Evolutionary conservation across 2,113 vertebrate species (phyloP).

Genomic region (Crotalus helleri): DNA sequence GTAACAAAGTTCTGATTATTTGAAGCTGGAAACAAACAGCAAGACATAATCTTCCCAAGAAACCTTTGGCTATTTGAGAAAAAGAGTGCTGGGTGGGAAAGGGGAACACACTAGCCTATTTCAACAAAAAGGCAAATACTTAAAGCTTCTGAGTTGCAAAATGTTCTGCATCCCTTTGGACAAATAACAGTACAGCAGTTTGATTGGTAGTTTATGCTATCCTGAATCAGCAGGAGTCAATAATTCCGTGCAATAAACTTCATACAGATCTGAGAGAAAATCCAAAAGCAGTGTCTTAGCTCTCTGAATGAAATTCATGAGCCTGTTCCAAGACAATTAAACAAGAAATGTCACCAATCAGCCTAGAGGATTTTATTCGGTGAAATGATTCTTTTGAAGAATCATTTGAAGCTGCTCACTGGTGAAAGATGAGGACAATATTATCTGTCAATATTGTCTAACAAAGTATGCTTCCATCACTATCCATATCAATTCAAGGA

Average conservation of each 20-base stretch:
- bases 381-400: neutral
- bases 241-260: neutral
- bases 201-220: neutral
- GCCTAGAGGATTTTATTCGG: neutral
- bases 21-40: neutral
- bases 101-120: neutral
- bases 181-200: neutral
- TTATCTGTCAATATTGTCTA: neutral
- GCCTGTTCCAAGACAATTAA: neutral
- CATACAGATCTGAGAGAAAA: neutral
- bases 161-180: neutral
- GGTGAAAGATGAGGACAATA: neutral
- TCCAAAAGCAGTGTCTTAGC: neutral
- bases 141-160: neutral
- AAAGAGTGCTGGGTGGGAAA: neutral
- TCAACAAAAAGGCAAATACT: neutral
- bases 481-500: neutral
- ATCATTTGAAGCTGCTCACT: neutral
- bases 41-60: neutral
- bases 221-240: neutral
- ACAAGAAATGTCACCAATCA: neutral
- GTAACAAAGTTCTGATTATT: neutral
- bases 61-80: neutral
- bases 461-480: neutral
- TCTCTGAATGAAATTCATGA: neutral